These are phyloP conservation scores for Dryocosmus kuriphilus DNA, from an alignment of 2,888 invertebrate species.

Conservation along the genomic window DNA sequence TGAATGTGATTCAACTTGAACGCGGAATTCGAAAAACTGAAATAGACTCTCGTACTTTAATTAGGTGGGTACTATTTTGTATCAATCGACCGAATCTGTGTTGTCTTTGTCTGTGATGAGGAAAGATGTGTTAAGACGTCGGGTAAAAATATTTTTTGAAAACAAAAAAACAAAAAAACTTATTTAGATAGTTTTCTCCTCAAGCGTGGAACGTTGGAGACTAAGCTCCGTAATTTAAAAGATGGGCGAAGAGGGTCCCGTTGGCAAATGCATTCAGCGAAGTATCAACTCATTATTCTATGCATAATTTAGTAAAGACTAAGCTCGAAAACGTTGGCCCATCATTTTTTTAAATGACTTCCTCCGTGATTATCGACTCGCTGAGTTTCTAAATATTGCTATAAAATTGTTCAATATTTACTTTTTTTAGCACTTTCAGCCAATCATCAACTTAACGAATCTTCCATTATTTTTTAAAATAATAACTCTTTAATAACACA, in stretches of 20 bases:
- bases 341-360: slow-evolving; percentile 35
- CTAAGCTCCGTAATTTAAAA: slow-evolving; percentile 36
- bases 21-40: slow-evolving; percentile 5
- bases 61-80: slow-evolving; percentile 20
- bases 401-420: neutral
- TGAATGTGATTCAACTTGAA: neutral
- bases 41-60: slow-evolving; percentile 34
- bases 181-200: slow-evolving; percentile 34
- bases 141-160: slow-evolving; percentile 35
- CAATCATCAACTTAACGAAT: neutral
- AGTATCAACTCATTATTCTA: slow-evolving; percentile 60
- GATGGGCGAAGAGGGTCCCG: slow-evolving; percentile 41
- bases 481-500: slow-evolving; percentile 11
- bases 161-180: slow-evolving; percentile 41
- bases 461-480: slow-evolving; percentile 10
- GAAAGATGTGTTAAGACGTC: slow-evolving; percentile 43
- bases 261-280: slow-evolving; percentile 67
- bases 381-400: neutral
- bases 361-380: slow-evolving; percentile 41
- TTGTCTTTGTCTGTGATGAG: slow-evolving; percentile 58
- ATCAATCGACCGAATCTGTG: slow-evolving; percentile 46
- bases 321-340: slow-evolving; percentile 67
- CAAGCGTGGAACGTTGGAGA: slow-evolving; percentile 10
- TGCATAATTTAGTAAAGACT: slow-evolving; percentile 72
- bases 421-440: neutral